Base-by-base conservation (phyloP, 2,113 vertebrate species). In the Talpa occidentalis region DNA sequence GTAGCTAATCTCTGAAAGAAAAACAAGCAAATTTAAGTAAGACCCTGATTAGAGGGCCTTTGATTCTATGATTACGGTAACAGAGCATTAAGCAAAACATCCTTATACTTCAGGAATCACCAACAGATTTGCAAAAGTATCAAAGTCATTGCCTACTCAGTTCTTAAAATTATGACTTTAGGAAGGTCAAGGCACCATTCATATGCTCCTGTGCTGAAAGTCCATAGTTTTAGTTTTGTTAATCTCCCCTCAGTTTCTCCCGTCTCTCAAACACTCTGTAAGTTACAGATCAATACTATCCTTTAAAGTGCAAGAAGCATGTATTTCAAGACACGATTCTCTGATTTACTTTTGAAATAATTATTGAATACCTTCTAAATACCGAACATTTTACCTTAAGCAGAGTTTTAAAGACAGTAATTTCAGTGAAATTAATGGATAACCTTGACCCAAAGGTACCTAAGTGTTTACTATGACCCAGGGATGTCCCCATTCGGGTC, bases 21-120 rank as follows among this genome's bases (percentile, higher is more conserved):
- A 96, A 93, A 70, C n/a, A 94, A 70, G 44, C 22, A 72, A 70
- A 64, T 70, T 91, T 92, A 88, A 93, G 73, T 40, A 89, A 92
- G 62, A 90, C 8, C 26, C 83, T 44, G 2, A 82, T 81, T 79
- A 84, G 42, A 83, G 26, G 84, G 79, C 56, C 76, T 77, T 92
- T 89, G 93, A 83, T 72, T 94, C 79, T 84, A 30, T 66, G 44
- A 82, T 74, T 94, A 83, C 32, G 24, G 35, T 59, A 32, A 84
- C 14, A 1, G 24, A 52, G 9, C 19, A 70, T 56, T 78, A 15
- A 69, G 22, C n/a, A 2, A 42, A 88, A 85, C 54, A 66, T 92
- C 40, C 37, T 80, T 84, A 62, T 52, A 37, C 95, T 94, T 86
- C 72, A 95, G 49, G 35, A 85, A 40, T 66, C 67, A 91, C 85